A percentile compares a stretch with the other conserved stretches of the same genome.
These are phyloP conservation scores for Torymus auratus DNA, from an alignment of 2,888 invertebrate genomes.

Conservation along the genomic window DNA sequence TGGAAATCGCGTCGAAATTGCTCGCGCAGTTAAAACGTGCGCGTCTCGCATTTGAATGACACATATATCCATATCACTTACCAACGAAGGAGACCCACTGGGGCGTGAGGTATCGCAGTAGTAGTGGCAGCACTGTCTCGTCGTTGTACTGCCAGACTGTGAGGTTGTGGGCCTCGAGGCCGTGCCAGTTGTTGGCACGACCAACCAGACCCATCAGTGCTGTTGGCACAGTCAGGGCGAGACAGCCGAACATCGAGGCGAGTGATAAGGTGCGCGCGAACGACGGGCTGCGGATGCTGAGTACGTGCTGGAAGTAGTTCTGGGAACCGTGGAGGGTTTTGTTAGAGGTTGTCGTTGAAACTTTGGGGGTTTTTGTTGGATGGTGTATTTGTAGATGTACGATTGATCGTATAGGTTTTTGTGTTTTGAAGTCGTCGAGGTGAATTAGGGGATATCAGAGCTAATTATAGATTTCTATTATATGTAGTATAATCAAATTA, in stretches of 20 bases:
- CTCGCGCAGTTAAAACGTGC: too few relatives aligned
- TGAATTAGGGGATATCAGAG: too few relatives aligned
- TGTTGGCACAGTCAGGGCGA: constrained; percentile 82
- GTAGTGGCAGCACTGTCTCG: constrained; percentile 82
- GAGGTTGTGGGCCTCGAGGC: constrained; percentile 66
- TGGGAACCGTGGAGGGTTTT: constrained; percentile 48
- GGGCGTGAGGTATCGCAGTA: constrained; percentile 79
- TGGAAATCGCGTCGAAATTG: too few relatives aligned
- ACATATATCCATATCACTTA: constrained; percentile 56
- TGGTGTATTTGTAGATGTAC: too few relatives aligned
- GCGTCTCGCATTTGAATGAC: constrained; percentile 2
- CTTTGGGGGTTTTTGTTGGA: too few relatives aligned
- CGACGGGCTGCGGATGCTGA: constrained; percentile 81
- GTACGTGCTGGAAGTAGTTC: constrained; percentile 84
- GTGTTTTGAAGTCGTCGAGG: too few relatives aligned
- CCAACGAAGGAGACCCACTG: constrained; percentile 81
- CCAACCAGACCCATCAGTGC: constrained; percentile 83
- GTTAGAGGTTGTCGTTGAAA: too few relatives aligned
- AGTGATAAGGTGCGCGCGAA: constrained; percentile 82
- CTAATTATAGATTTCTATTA: too few relatives aligned
- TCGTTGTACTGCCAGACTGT: constrained; percentile 75
- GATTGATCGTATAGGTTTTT: too few relatives aligned
- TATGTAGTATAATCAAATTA: too few relatives aligned
- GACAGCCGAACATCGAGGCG: constrained; percentile 82
- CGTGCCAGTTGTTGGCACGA: constrained; percentile 80